phyloP scores from a whole-genome alignment of 2,888 invertebrate species.

The Dastarcus helophoroides region DNA sequence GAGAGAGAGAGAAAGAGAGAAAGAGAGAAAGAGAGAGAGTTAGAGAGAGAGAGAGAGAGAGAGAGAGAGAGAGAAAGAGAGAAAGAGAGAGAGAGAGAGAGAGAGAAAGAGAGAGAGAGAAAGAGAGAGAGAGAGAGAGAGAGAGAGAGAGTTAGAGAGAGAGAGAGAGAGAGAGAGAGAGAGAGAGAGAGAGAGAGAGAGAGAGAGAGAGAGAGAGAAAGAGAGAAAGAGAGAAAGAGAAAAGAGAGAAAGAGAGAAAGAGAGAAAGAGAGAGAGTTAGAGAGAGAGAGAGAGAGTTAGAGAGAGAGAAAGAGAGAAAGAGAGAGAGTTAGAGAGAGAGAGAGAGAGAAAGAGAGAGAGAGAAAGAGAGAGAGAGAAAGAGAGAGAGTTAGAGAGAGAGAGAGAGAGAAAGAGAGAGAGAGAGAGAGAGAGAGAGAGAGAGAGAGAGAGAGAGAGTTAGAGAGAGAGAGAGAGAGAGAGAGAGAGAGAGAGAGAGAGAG shows the following conservation, averaged over 20 bases:
- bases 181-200: constrained; percentile 2
- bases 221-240: not conserved
- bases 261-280: no score
- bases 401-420: constrained; percentile 1
- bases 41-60: no score
- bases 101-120: constrained; percentile 1
- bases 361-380: constrained; percentile 1
- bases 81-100: constrained; percentile 1
- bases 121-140: not conserved
- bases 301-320: no score
- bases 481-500: constrained; percentile 2
- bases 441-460: no score
- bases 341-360: constrained; percentile 1
- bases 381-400: no score
- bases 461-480: no score
- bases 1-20: constrained; percentile 1
- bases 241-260: constrained; percentile 1
- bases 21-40: no score
- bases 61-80: constrained; percentile 1
- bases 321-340: no score
- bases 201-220: not conserved
- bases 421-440: constrained; percentile 2
- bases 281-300: no score
- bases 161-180: constrained; percentile 2
- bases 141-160: no score